Base-by-base conservation (phyloP, 2,113 vertebrate species). In the Malaclemys terrapin region DNA sequence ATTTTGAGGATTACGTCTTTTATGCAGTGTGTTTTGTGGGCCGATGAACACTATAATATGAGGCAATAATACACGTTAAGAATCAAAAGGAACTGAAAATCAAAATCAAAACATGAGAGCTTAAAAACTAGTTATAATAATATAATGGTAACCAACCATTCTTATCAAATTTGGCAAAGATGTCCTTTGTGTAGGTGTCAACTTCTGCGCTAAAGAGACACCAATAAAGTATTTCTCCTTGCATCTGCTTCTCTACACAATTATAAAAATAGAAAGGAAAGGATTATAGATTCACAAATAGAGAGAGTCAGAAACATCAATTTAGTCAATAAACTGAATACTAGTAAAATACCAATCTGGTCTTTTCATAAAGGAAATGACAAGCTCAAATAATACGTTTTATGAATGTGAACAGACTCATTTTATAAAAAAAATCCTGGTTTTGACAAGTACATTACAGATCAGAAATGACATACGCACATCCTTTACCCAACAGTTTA, bases 301-400 rank as follows among this genome's bases (percentile, higher is more conserved):
- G 38, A 81, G 80, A 96, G 89, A 95, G 96, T 62, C 57, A 81
- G 56, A 93, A 45, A 4, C 57, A 92, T 54, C 35, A 65, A n/a
- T 89, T 95, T 1, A 94, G 84, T 72, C 86, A 90, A 42, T 22
- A 94, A 86, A 52, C 53, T 85, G 86, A 89, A 47, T 84, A 82
- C 24, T 79, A 62, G 9, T 88, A 91, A 96, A 95, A 56, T 54
- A 59, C 80, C 4, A 11, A 31, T 12, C 54, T 84, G 80, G 50
- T 69, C 50, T 53, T 82, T 80, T 49, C 84, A 79, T 54, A 89
- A 95, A 88, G 85, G 19, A 85, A 92, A 86, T 81, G 94, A 90
- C 92, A 95, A 88, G 89, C 80, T 47, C 89, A 94, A 91, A 96
- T 93, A 87, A 90, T 20, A 10, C 3, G 49, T 57, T 93, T 93